Conservation (phyloP, 2,113 vertebrate species). For the Grammomys dolichurus region DNA sequence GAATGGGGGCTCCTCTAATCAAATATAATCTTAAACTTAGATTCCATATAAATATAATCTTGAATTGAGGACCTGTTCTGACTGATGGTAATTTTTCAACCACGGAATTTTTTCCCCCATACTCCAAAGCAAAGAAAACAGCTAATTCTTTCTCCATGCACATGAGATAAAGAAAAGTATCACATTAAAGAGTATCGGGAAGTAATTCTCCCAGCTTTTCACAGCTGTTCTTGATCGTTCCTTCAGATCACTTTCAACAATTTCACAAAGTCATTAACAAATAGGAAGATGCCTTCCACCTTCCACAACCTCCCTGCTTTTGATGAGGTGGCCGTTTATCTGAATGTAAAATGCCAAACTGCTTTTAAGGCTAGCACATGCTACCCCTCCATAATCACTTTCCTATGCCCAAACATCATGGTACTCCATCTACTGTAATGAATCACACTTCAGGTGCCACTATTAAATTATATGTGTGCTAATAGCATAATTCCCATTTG, state of each 20-base stretch:
- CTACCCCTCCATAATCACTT: not conserved
- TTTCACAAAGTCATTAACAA: slow-evolving; percentile 53
- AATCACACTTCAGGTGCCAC: not conserved
- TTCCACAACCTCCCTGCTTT: not conserved
- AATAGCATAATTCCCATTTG: slow-evolving; percentile 5
- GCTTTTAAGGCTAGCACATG: slow-evolving; percentile 9
- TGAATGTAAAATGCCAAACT: slow-evolving; percentile 2
- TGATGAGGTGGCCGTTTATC: not conserved
- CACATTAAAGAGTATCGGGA: not conserved
- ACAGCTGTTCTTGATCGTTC: not conserved
- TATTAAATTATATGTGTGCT: slow-evolving; percentile 2
- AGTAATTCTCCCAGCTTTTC: not conserved
- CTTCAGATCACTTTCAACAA: slow-evolving; percentile 43
- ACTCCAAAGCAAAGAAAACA: not conserved
- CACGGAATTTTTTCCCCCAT: not conserved
- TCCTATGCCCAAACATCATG: not conserved
- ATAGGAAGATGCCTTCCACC: not conserved
- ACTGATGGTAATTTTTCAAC: slow-evolving; percentile 46
- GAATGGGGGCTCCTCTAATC: slow-evolving; percentile 67
- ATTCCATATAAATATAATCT: slow-evolving; percentile 57
- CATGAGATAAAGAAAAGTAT: slow-evolving; percentile 27
- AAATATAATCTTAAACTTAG: slow-evolving; percentile 67
- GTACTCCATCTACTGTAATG: not conserved
- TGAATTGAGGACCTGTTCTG: slow-evolving; percentile 56
- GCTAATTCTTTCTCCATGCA: not conserved